A percentile compares a stretch with the other conserved stretches of the same genome.
These are phyloP conservation scores for Plebejus melissa DNA, from an alignment of 2,888 invertebrate genomes.

Conservation along the genomic window DNA sequence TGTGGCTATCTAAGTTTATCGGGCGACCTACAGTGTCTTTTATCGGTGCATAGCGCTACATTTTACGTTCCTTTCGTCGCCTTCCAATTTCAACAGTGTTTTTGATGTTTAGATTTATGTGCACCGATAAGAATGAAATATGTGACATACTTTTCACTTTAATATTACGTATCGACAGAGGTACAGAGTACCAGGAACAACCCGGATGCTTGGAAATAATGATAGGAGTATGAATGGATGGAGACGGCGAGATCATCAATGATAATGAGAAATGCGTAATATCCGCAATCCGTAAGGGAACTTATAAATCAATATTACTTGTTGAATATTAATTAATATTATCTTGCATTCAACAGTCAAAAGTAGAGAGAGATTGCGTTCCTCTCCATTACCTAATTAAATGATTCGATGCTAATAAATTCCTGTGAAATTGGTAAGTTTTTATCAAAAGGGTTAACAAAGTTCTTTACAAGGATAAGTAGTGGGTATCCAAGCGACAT, in stretches of 20 bases:
- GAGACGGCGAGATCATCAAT: background rate
- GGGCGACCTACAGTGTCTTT: constrained; percentile 26
- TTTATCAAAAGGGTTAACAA: background rate
- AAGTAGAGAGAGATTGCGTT: too few relatives aligned
- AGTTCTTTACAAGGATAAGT: background rate
- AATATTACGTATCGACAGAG: background rate
- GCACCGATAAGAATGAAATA: constrained; percentile 24
- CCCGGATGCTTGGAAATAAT: constrained; percentile 15
- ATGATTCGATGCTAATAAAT: background rate
- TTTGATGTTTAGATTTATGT: constrained; percentile 25
- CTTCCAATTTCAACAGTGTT: constrained; percentile 26
- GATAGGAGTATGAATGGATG: background rate
- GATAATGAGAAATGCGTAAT: constrained; percentile 4
- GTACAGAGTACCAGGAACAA: background rate
- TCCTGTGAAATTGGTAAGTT: background rate
- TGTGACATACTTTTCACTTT: constrained; percentile 19
- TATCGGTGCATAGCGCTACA: constrained; percentile 29
- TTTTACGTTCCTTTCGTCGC: constrained; percentile 22
- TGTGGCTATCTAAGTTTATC: constrained; percentile 28
- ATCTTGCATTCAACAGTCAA: too few relatives aligned
- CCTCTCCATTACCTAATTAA: too few relatives aligned
- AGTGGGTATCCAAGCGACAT: background rate
- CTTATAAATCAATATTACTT: background rate
- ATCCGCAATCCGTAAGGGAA: background rate
- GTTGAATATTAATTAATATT: too few relatives aligned